Evolutionary conservation across 2,113 vertebrate species (phyloP).

Genomic region (Ibidorhyncha struthersii): DNA sequence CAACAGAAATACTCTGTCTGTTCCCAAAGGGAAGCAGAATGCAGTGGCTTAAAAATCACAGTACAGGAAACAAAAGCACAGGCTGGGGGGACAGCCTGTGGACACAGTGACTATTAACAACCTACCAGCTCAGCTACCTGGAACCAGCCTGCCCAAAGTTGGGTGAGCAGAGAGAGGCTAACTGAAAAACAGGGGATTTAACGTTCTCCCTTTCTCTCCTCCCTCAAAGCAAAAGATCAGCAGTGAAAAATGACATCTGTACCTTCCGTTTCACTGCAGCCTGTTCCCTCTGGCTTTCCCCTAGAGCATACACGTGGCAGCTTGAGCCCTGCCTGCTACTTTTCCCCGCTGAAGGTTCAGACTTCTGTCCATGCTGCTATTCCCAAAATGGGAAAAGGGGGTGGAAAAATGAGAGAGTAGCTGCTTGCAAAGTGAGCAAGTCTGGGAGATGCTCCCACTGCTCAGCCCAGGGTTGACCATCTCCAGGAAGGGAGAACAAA

Average conservation of each 20-base stretch:
- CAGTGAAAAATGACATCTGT: neutral
- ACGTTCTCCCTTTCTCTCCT: neutral
- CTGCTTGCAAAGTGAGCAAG: neutral
- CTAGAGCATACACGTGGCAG: neutral
- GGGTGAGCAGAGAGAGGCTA: neutral
- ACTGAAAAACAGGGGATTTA: neutral
- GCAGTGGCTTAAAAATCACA: neutral
- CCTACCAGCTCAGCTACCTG: accelerated
- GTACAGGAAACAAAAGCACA: neutral
- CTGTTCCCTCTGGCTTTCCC: neutral
- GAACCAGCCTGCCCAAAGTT: neutral
- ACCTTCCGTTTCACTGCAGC: neutral
- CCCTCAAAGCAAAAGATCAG: neutral
- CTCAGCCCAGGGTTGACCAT: neutral
- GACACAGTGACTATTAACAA: neutral
- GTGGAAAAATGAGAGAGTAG: neutral
- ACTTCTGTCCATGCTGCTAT: neutral
- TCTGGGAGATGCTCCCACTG: neutral
- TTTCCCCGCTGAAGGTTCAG: neutral
- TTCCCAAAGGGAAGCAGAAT: neutral
- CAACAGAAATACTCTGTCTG: neutral
- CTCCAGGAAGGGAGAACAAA: neutral
- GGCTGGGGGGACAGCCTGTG: neutral
- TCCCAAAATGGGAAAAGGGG: neutral
- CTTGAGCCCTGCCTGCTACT: neutral